phyloP scores from a whole-genome alignment of 2,888 invertebrate genomes.

The Dynastes tityus region DNA sequence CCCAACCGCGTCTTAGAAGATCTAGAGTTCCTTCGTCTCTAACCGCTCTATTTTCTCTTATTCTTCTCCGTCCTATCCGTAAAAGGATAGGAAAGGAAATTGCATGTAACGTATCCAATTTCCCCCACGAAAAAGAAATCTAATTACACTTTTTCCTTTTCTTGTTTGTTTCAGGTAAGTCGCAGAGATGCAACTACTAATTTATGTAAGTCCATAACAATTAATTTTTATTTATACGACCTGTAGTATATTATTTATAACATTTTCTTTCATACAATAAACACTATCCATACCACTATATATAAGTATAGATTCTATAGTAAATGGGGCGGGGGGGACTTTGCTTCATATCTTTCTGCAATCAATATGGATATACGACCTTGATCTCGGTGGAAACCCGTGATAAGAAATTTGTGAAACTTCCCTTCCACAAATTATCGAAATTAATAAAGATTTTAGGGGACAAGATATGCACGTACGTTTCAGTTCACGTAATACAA shows the following conservation, averaged over 20 bases:
- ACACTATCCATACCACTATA: background rate
- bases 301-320: too few relatives aligned
- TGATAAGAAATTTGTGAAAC: too few relatives aligned
- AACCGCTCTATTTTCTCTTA: background rate
- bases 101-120: background rate
- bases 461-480: too few relatives aligned
- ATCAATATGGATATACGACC: too few relatives aligned
- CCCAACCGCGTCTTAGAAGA: background rate
- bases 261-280: too few relatives aligned
- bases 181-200: conserved; percentile 31
- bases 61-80: background rate
- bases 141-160: conserved; percentile 6
- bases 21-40: background rate
- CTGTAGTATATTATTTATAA: too few relatives aligned
- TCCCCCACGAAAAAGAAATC: background rate
- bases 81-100: background rate
- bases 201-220: conserved; percentile 29
- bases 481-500: too few relatives aligned
- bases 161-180: conserved; percentile 40
- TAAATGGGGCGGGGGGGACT: too few relatives aligned
- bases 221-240: background rate
- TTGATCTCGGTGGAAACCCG: too few relatives aligned
- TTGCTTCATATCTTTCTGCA: too few relatives aligned
- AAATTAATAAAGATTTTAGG: too few relatives aligned
- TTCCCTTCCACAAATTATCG: too few relatives aligned